These are phyloP conservation scores for Saturnia japonica DNA, from an alignment of 2,888 invertebrate genomes.

Conservation along the genomic window DNA sequence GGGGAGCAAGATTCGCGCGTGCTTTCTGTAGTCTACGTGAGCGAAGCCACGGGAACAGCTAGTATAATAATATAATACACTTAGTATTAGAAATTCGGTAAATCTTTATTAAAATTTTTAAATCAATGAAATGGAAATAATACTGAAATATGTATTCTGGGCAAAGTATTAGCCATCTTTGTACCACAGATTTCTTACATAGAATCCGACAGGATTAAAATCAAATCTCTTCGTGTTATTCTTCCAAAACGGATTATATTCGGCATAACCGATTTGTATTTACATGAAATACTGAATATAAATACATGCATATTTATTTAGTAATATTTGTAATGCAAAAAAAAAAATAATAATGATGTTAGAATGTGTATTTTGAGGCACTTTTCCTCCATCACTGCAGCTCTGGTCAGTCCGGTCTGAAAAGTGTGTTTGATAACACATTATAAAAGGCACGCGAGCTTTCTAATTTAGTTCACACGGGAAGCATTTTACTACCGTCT, in stretches of 20 bases:
- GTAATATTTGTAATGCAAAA: background rate
- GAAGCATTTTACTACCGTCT: no score
- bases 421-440: no score
- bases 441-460: no score
- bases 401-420: no score
- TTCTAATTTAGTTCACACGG: no score
- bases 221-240: constrained; percentile 64
- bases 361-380: no score
- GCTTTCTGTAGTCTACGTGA: no score
- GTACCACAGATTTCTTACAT: constrained; percentile 51
- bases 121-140: constrained; percentile 41
- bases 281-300: constrained; percentile 41
- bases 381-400: background rate
- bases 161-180: constrained; percentile 46
- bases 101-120: constrained; percentile 41
- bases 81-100: background rate
- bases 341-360: background rate
- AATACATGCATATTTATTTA: background rate
- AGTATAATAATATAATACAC: no score
- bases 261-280: constrained; percentile 42
- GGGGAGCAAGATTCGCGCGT: no score
- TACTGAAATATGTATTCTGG: constrained; percentile 51
- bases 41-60: no score
- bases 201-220: constrained; percentile 58
- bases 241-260: constrained; percentile 58